Percentiles rank a stretch among this genome's conserved stretches.
Evolutionary conservation across 2,113 vertebrate genomes (phyloP).

Genomic region (Halichoeres trimaculatus): DNA sequence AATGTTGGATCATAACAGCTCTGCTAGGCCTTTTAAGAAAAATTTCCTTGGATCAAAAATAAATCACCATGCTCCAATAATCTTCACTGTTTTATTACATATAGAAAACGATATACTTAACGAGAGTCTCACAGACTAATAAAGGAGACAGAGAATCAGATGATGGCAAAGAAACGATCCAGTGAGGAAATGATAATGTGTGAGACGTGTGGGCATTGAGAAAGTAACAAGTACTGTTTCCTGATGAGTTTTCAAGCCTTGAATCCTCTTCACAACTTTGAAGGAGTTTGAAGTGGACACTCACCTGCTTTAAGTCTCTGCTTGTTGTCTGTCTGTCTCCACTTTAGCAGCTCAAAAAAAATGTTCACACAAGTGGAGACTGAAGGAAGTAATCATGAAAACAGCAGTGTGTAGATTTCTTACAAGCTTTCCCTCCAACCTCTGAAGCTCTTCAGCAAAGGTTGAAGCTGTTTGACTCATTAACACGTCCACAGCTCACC

Average conservation of each 20-base stretch:
- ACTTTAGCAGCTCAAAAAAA: not conserved
- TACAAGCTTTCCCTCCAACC: not conserved
- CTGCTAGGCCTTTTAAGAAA: conserved; percentile 5
- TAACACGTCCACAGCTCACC: too few species aligned
- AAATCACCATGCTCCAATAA: not conserved
- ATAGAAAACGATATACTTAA: not conserved
- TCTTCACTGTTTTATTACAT: not conserved
- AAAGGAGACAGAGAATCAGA: not conserved
- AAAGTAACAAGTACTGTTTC: not conserved
- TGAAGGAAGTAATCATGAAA: not conserved
- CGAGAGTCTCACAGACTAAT: not conserved
- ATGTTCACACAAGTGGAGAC: not conserved
- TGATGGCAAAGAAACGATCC: not conserved
- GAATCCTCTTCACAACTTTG: conserved; percentile 1
- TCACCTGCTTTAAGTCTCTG: not conserved
- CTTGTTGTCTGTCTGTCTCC: not conserved
- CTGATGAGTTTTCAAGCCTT: not conserved
- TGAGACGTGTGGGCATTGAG: not conserved
- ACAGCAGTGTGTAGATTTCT: not conserved
- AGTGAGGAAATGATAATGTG: not conserved
- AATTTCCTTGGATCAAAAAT: conserved; percentile 22
- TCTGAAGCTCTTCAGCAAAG: too few species aligned
- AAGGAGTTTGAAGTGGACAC: conserved; percentile 1
- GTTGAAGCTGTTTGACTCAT: too few species aligned
- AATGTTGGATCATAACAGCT: conserved; percentile 43